These are phyloP conservation scores for Latheticus oryzae DNA, from an alignment of 2,888 invertebrate species.

Conservation along the genomic window DNA sequence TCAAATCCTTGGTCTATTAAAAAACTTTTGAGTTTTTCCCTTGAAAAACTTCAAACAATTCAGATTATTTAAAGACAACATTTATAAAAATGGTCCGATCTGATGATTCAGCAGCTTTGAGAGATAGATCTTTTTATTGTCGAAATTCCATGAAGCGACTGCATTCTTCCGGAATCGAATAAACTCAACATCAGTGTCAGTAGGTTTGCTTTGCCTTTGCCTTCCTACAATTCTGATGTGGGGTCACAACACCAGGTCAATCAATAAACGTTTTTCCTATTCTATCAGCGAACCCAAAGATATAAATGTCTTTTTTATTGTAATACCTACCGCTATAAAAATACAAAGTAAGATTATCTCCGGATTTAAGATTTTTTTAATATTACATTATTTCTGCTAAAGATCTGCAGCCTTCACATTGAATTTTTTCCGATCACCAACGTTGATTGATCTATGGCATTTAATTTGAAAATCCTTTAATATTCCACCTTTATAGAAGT, in stretches of 20 bases:
- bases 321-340: conserved; percentile 12
- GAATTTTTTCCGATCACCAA: too few species aligned
- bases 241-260: conserved; percentile 31
- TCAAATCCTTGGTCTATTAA: too few species aligned
- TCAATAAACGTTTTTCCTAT: conserved; percentile 33
- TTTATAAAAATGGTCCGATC: too few species aligned
- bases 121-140: neutral
- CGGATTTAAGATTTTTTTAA: neutral
- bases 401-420: too few species aligned
- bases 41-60: too few species aligned
- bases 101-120: too few species aligned
- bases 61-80: too few species aligned
- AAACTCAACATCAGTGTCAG: conserved; percentile 23
- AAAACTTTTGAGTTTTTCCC: too few species aligned
- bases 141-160: conserved; percentile 3
- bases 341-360: conserved; percentile 13
- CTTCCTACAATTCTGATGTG: conserved; percentile 17
- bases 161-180: conserved; percentile 20
- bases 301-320: conserved; percentile 21
- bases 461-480: too few species aligned
- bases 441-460: too few species aligned
- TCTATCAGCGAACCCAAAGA: conserved; percentile 16
- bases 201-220: conserved; percentile 26
- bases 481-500: too few species aligned
- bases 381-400: too few species aligned